Evolutionary conservation across 2,797 vertebrate genomes (phyloP), one percentile per base, ranked within the genome.

Genomic region (Megalops cyprinoides): DNA sequence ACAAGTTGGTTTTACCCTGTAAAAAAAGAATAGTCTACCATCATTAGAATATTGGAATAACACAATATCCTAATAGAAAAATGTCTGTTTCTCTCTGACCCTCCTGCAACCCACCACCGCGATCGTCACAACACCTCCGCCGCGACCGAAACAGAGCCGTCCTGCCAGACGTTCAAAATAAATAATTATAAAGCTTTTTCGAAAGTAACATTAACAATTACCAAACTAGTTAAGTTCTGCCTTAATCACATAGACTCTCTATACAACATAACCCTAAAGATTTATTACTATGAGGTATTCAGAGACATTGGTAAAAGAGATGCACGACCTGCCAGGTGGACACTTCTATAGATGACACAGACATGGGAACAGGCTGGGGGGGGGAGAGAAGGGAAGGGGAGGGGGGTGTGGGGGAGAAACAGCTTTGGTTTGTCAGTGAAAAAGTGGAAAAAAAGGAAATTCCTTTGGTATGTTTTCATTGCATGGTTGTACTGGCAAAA

Each of bases 201-300:
- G 91, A 92, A 96, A 96, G 94, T 95, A 96, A 96, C 92, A 94
- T 96, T 94, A 94, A 96, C 94, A 96, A 93, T 96, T 95, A 97
- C 91, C 95, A 97, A 96, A 97, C 94, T 91, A 95, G 93, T 95
- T 89, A 94, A 95, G 95, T 96, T 97, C 96, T 97, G 96, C 95
- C 94, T 96, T 94, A 95, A 92, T 96, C 95, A 96, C 96, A 95
- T 96, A 97, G 94, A 96, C 95, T 97, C 95, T 97, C 94, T 95
- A 96, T 97, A 97, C 96, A 96, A 95, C 94, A 94, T 95, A 97
- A 97, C 94, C 95, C 95, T 97, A 97, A 96, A 95, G 94, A 96
- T 95, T 96, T 96, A 96, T 97, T 96, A 96, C 96, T 96, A 97
- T 99, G 98, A 99, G 98, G 97, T 99, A 99, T 99, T 98, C 96